Evolutionary conservation across 2,888 invertebrate genomes (phyloP), one percentile per base, ranked within the genome.

Genomic region (Netelia virgata): DNA sequence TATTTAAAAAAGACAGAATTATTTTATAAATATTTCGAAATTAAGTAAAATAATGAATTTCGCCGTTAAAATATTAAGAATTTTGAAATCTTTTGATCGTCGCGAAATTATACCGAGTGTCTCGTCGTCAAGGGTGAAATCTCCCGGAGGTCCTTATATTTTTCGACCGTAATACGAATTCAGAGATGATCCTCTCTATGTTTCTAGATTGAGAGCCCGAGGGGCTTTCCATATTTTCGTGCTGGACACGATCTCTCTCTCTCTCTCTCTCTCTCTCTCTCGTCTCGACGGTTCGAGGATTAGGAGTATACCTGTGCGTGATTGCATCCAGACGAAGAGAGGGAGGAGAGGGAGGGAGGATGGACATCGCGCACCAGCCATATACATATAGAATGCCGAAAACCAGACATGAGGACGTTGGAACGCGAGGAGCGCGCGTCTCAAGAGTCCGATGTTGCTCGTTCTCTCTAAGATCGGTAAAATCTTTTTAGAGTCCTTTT

Each of bases 401-500:
- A 79, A 69, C 75, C 55, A 14, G 53, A 50, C 41, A 50, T 50
- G 20, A 57, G 20, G 23, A 59, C 53, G 68, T 59, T 66, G 50
- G 68, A 72, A 76, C 59, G 75, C 14, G 63, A 59, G 18, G 55
- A 55, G 55, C n/a, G 55, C n/a, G 55, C 16, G 57, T 9, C 57
- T 6, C 11, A 57, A 5, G 16, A 18, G 76, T 47, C 28, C 61
- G 75, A 64, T 41, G 43, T 9, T 61, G 28, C 23, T 68, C 76
- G 59, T 77, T 78, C 74, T 74, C 69, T 69, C 86, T 87, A 86
- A 90, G 89, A 92, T 92, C 90, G 88, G 90, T 92, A 90, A 91
- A 57, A 91, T 88, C 89, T 90, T 91, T 91, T 91, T 91, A 91
- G 90, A 91, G 90, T 90, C 91, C 90, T 89, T 89, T 90, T 90